Base-by-base conservation (phyloP, 2,113 vertebrate genomes). In the Misgurnus anguillicaudatus region DNA sequence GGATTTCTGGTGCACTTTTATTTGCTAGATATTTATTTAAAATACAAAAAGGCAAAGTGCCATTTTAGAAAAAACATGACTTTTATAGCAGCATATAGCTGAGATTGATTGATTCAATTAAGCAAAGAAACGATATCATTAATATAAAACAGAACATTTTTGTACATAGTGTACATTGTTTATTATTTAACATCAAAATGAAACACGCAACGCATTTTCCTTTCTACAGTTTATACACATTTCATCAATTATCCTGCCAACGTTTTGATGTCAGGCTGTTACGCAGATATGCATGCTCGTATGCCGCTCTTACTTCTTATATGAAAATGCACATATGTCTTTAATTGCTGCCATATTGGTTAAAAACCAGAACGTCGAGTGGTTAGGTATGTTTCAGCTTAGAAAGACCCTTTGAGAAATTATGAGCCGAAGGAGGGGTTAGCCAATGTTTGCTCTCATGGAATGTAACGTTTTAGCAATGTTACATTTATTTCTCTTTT, bases 261-360 rank as follows among this genome's bases (percentile, higher is more conserved):
- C 8, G 31, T 51, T 70, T 79, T 65, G 64, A 70, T 38, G 65
- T 47, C n/a, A 62, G 24, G 19, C 13, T 38, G 3, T 70, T 57
- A 24, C 60, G 72, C 58, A 72, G 58, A 72, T 83, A 47, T 63
- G 16, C 36, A 36, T 65, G 19, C 13, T 24, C 53, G 36, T 24
- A 74, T 77, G 85, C 86, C 81, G 85, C 87, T 87, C 87, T 88
- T 87, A 84, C 89, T 80, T 79, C 85, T 78, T 73, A 87, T 88
- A 87, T 89, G 84, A 89, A 90, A 87, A 86, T 84, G 86, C 85
- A 89, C 91, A 91, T 85, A 82, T 92, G 91, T 85, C 75, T 89
- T 90, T 92, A 90, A 93, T 91, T 91, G 87, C 86, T 84, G 78
- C 85, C 87, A 89, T 82, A 84, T 91, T 90, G 75, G 84, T 55